Evolutionary conservation across 2,888 invertebrate species (phyloP).

Genomic region (Monopis laevigella): DNA sequence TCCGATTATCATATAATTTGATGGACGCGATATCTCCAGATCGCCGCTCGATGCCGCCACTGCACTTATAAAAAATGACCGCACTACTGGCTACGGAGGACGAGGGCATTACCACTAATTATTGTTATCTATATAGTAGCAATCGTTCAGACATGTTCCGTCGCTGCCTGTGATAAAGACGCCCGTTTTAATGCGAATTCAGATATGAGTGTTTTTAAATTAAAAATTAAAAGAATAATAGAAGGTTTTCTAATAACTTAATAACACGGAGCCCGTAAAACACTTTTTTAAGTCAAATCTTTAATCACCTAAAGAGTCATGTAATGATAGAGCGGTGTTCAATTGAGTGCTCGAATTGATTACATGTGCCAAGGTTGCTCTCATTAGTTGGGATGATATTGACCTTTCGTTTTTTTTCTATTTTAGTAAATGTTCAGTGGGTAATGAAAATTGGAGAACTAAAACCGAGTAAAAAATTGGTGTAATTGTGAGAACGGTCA

Average conservation of each 20-base stretch:
- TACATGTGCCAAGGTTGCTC: constrained; percentile 31
- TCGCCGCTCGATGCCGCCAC: constrained; percentile 52
- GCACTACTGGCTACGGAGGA: constrained; percentile 36
- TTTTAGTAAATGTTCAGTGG: neutral
- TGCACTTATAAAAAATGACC: constrained; percentile 48
- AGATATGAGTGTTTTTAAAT: constrained; percentile 9
- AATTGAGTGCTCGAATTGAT: constrained; percentile 32
- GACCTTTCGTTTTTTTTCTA: constrained; percentile 26
- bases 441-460: neutral
- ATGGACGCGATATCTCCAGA: constrained; percentile 62
- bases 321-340: constrained; percentile 47
- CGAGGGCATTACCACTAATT: constrained; percentile 61
- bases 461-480: too few relatives aligned
- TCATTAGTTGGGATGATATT: constrained; percentile 63
- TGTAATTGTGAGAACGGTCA: too few relatives aligned
- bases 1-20: constrained; percentile 66
- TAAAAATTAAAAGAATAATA: constrained; percentile 9
- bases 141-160: constrained; percentile 47
- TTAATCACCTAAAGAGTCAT: constrained; percentile 14
- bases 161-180: constrained; percentile 2
- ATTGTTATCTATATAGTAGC: constrained; percentile 65
- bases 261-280: neutral
- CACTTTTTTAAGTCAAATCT: neutral
- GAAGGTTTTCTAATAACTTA: constrained; percentile 6
- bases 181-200: constrained; percentile 28